Conservation (phyloP, 2,888 invertebrate species). For the Eupithecia insigniata region DNA sequence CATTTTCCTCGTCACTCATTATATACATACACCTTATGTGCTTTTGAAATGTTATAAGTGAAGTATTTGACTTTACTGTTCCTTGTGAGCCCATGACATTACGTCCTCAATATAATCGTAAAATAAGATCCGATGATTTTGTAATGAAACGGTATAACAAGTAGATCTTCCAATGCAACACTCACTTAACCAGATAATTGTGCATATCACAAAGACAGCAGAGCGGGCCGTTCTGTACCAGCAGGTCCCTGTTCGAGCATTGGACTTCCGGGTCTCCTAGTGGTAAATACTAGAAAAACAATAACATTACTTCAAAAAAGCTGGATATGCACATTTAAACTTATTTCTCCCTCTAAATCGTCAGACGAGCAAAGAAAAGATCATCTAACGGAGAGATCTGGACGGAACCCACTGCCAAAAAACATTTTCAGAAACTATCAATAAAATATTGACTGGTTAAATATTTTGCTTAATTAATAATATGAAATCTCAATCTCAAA, state of each 20-base stretch:
- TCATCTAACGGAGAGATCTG: not conserved
- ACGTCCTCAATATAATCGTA: too few relatives aligned
- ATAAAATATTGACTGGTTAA: not conserved
- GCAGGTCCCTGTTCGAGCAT: conserved; percentile 32
- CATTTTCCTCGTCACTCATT: not conserved
- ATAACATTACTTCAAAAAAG: not conserved
- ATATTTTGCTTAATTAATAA: not conserved
- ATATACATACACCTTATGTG: too few relatives aligned
- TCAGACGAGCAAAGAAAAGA: not conserved
- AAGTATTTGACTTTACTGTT: too few relatives aligned
- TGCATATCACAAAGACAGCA: conserved; percentile 57
- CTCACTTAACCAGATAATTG: conserved; percentile 48
- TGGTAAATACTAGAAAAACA: conserved; percentile 56
- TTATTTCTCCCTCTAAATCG: not conserved
- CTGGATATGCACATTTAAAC: not conserved
- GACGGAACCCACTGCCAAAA: not conserved
- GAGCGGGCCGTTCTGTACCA: not conserved
- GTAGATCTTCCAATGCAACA: conserved; percentile 16
- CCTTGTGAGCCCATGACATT: too few relatives aligned
- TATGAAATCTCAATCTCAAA: too few relatives aligned
- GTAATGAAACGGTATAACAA: not conserved
- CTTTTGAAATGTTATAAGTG: too few relatives aligned
- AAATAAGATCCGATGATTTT: not conserved
- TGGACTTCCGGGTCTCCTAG: conserved; percentile 54
- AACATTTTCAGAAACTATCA: not conserved